Conservation (phyloP, 2,888 invertebrate species). For the Cancer borealis region DNA sequence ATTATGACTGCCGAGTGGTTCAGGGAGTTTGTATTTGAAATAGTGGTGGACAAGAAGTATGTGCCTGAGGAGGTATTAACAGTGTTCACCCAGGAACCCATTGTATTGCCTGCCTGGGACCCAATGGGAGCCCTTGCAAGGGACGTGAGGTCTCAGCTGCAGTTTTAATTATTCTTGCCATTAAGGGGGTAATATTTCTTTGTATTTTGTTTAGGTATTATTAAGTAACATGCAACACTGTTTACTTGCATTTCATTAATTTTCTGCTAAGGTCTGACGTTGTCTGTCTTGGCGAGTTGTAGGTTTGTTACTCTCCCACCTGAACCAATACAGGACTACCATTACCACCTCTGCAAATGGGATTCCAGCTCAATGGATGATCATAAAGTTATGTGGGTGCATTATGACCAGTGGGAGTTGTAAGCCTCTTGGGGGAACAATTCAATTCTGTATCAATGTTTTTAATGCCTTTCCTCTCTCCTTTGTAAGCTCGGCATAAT, state of each 20-base stretch:
- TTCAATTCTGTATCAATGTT: background rate
- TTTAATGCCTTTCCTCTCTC: background rate
- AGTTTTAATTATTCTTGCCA: background rate
- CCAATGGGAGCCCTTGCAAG: conserved; percentile 86
- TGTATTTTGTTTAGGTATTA: conserved; percentile 4
- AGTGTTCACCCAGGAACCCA: conserved; percentile 88
- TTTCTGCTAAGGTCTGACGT: background rate
- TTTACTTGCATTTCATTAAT: background rate
- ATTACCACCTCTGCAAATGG: background rate
- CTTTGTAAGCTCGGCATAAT: background rate
- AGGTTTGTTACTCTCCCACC: background rate
- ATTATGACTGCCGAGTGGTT: conserved; percentile 93
- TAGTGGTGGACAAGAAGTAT: conserved; percentile 91
- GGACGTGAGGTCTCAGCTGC: conserved; percentile 46
- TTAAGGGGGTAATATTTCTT: conserved; percentile 31
- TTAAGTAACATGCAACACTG: background rate
- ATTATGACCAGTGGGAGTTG: background rate
- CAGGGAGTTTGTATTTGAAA: conserved; percentile 85
- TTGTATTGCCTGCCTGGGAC: conserved; percentile 94
- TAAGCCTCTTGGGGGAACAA: background rate
- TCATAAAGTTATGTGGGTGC: background rate
- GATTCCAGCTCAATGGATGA: background rate
- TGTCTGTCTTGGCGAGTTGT: background rate
- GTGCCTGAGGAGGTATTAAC: conserved; percentile 87
- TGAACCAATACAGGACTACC: background rate